Percentiles rank a stretch among this genome's conserved stretches.
These are phyloP conservation scores for Pogonomyrmex californicus DNA, from an alignment of 1,140 invertebrate species.

Conservation along the genomic window DNA sequence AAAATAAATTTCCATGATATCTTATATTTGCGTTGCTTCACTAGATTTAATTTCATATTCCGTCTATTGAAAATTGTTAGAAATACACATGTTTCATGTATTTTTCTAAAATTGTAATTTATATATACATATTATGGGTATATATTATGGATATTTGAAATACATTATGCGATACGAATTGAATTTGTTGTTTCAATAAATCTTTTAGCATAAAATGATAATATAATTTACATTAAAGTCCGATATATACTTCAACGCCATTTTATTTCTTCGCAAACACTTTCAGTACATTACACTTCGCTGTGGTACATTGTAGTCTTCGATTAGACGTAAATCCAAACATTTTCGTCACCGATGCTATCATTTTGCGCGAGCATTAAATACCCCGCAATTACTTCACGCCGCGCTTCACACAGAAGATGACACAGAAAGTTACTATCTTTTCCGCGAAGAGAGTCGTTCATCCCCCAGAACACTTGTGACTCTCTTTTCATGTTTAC, in stretches of 20 bases:
- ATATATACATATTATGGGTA: neutral
- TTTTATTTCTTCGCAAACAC: neutral
- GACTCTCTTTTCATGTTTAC: slow-evolving; percentile 8
- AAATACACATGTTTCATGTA: neutral
- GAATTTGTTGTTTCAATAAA: neutral
- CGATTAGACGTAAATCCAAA: neutral
- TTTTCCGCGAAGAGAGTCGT: neutral
- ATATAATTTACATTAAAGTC: neutral
- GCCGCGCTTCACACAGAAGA: neutral
- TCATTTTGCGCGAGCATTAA: slow-evolving; percentile 2
- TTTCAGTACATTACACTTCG: neutral
- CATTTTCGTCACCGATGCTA: slow-evolving; percentile 20
- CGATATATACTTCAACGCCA: neutral
- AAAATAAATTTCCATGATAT: neutral
- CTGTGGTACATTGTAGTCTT: neutral
- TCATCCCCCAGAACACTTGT: neutral
- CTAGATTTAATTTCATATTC: neutral
- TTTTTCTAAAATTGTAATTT: neutral
- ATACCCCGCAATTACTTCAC: slow-evolving; percentile 11
- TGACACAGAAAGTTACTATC: slow-evolving; percentile 24
- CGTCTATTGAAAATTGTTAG: neutral
- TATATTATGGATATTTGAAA: too few species aligned
- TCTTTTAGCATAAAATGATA: neutral
- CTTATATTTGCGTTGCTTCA: neutral
- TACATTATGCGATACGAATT: too few species aligned